A percentile compares a stretch with the other conserved stretches of the same genome.
Evolutionary conservation across 2,888 invertebrate genomes (phyloP).

Genomic region (Mycalesis mineus): DNA sequence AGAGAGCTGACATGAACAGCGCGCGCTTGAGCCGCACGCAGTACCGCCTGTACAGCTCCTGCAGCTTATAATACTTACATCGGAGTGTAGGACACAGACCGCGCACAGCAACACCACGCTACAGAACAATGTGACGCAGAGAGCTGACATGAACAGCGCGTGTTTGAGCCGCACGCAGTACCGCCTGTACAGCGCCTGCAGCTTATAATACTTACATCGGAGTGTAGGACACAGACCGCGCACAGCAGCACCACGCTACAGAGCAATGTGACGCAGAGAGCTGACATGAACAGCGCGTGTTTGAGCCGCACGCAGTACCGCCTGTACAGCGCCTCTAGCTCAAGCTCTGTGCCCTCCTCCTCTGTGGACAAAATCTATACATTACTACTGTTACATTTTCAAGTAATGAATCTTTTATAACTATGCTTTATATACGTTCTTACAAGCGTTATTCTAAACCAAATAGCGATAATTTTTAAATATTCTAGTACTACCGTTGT

Average conservation of each 20-base stretch:
- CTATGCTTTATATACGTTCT: too few relatives aligned
- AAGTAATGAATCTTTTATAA: too few relatives aligned
- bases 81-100: slow-evolving; percentile 75
- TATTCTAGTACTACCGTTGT: too few relatives aligned
- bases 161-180: slow-evolving; percentile 86
- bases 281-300: slow-evolving; percentile 86
- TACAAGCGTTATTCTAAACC: too few relatives aligned
- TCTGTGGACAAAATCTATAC: slow-evolving; percentile 56
- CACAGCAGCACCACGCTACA: slow-evolving; percentile 80
- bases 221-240: slow-evolving; percentile 77
- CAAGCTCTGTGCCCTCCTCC: slow-evolving; percentile 79
- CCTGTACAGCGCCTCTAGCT: slow-evolving; percentile 84
- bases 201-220: slow-evolving; percentile 68
- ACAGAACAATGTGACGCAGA: slow-evolving; percentile 81
- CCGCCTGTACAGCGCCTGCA: slow-evolving; percentile 68
- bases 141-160: slow-evolving; percentile 85
- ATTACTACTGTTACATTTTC: too few relatives aligned
- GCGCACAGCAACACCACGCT: slow-evolving; percentile 80
- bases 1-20: slow-evolving; percentile 84
- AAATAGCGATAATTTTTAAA: too few relatives aligned
- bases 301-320: slow-evolving; percentile 85
- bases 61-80: slow-evolving; percentile 80
- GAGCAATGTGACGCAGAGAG: slow-evolving; percentile 81
- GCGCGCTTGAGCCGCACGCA: slow-evolving; percentile 86
- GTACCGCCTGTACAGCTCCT: slow-evolving; percentile 82